Evolutionary conservation across 2,888 invertebrate species (phyloP), one percentile per base, ranked within the genome.

Genomic region (Germaria angustata): DNA sequence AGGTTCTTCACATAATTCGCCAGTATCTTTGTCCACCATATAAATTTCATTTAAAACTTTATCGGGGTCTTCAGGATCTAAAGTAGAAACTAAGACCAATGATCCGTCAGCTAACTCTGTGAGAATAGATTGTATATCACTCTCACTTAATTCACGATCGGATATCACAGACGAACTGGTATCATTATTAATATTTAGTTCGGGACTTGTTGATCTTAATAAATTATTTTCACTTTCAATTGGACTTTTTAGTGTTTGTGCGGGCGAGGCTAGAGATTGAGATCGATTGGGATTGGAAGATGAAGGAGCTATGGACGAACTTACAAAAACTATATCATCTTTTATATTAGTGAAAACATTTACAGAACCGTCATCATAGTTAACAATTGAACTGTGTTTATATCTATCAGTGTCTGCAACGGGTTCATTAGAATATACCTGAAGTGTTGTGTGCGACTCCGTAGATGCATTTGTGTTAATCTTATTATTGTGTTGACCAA

Each of bases 1-100:
- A 7, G 91, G 91, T 46, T 88, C 86, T n/a, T 91, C 90, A 71
- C 88, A 88, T 15, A 91, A 69, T 17, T 89, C 87, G 0, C 89
- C 89, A 7, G 90, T 90, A 61, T 87, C 84, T 72, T 88, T 89
- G 73, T 89, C 88, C 71, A 90, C 85, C 83, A 89, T 88, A 79
- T 90, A 91, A 73, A 91, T 90, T 85, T 91, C 91, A 85, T 91
- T 89, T 22, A 90, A 80, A 34, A 88, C 86, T 63, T 87, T 87
- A 85, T 90, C 87, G 6, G 87, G 85, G 73, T 88, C 85, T 11
- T 87, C 86, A 0, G 89, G 86, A 86, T 90, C 88, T 36, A 88
- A 80, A 13, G 90, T 89, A 11, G 90, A 89, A 8, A 91, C 91
- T n/a, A 91, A 86, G 2, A 89, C 90, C 81, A 91, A 84, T 5